Base-by-base conservation (phyloP, 2,888 invertebrate genomes). In the Biston stratarius region DNA sequence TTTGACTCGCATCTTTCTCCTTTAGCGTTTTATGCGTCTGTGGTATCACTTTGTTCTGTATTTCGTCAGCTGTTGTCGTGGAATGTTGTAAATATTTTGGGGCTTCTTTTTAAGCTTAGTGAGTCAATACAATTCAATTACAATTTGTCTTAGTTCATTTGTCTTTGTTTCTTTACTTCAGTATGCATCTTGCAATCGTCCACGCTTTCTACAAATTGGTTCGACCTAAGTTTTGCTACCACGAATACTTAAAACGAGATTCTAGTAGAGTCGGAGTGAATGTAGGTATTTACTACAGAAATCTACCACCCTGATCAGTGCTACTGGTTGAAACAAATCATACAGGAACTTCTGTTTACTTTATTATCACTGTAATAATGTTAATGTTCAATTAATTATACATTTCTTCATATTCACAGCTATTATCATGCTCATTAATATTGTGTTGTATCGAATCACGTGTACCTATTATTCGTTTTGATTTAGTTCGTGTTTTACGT, bases 401-500 rank as follows among this genome's bases (percentile, higher is more conserved):
- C 69, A 71, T 64, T 70, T 64, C 10, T 45, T 61, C 66, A 67
- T 64, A 72, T 74, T 74, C 67, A 72, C 70, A 69, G 70, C 65
- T 73, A 76, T 73, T 78, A 81, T 78, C 76, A 74, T 67, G 68
- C 67, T 75, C 74, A 75, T 79, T 76, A 75, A 74, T 77, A 75
- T 70, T 70, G 62, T 69, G 70, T 56, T 52, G 68, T 78, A 82
- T 83, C 78, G 69, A 52, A 59, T 71, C 65, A 66, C 67, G 70
- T 81, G 24, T 77, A 78, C 76, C 75, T 80, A 78, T 74, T 73
- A 69, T 77, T 78, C 71, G 75, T 78, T 67, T 66, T 70, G 72
- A 79, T 80, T 81, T 77, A 76, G 77, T 74, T 78, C 68, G 69
- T 75, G 73, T 70, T 77, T 78, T 73, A 74, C 75, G 65, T 72